Conservation (phyloP, 2,797 vertebrate species). For the Propithecus perrieri region DNA sequence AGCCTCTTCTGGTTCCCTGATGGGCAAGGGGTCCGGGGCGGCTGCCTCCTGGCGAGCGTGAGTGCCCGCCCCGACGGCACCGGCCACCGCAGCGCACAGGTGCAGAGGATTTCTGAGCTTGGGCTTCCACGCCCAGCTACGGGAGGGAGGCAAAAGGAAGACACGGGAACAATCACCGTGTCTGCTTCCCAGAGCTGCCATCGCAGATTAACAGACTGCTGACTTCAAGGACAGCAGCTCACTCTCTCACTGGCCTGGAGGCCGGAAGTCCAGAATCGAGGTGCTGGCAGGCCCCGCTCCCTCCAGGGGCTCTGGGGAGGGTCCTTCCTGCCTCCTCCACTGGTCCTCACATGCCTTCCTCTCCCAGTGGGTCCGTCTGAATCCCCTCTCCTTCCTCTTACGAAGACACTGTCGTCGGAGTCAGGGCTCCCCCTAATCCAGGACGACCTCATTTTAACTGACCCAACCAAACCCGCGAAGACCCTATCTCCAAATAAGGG, state of each 20-base stretch:
- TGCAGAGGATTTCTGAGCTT: accelerated
- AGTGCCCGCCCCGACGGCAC: too few species aligned
- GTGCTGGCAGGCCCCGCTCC: accelerated
- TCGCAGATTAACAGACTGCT: accelerated
- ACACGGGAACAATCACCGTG: too few species aligned
- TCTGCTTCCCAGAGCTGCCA: neutral
- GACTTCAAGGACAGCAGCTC: accelerated
- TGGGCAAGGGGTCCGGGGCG: accelerated
- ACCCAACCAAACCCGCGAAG: neutral
- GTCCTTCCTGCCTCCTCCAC: neutral
- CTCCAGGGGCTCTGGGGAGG: accelerated
- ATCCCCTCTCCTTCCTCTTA: neutral
- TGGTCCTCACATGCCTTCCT: accelerated
- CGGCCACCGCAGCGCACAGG: too few species aligned
- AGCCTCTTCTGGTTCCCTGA: accelerated
- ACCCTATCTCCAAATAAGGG: neutral
- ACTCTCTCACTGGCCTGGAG: accelerated
- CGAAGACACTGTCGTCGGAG: accelerated
- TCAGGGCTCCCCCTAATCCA: neutral
- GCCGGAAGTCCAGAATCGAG: accelerated
- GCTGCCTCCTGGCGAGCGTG: accelerated
- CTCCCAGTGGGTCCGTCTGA: neutral
- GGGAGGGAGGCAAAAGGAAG: neutral
- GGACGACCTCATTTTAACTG: neutral
- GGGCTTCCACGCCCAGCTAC: accelerated